Conservation (phyloP, 2,888 invertebrate species). For the Pandemis corylana region DNA sequence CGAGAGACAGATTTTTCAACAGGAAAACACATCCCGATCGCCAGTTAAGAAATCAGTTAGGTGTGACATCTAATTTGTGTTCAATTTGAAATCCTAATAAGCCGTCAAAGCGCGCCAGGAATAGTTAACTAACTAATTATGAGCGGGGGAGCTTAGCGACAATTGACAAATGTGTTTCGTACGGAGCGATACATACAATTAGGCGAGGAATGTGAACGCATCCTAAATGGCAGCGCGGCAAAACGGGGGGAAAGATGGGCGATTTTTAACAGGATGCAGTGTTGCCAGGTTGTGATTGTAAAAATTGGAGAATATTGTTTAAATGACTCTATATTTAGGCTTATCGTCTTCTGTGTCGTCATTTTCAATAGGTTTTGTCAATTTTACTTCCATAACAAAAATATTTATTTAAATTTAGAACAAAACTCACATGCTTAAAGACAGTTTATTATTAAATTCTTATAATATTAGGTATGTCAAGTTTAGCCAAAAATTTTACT, state of each 20-base stretch:
- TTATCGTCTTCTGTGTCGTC: too few species aligned
- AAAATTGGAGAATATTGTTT: not conserved
- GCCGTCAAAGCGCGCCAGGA: conserved; percentile 82
- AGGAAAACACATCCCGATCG: conserved; percentile 42
- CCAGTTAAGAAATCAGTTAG: conserved; percentile 73
- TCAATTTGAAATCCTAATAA: conserved; percentile 83
- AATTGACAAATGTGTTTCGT: conserved; percentile 82
- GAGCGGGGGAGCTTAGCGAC: conserved; percentile 69
- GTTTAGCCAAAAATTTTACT: not conserved
- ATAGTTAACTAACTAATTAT: conserved; percentile 80
- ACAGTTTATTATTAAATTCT: too few species aligned
- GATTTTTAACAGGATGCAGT: conserved; percentile 65
- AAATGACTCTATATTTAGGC: not conserved
- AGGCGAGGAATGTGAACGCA: conserved; percentile 69
- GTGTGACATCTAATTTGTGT: conserved; percentile 83
- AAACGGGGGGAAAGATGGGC: conserved; percentile 54
- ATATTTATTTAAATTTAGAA: too few species aligned
- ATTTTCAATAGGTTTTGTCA: too few species aligned
- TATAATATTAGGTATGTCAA: too few species aligned
- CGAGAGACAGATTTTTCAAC: conserved; percentile 68
- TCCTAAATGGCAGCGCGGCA: conserved; percentile 53
- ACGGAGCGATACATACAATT: conserved; percentile 80
- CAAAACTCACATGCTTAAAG: too few species aligned
- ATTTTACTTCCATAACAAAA: too few species aligned
- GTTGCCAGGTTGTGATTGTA: not conserved